Evolutionary conservation across 2,113 vertebrate species (phyloP).

Genomic region (Hylia prasina): DNA sequence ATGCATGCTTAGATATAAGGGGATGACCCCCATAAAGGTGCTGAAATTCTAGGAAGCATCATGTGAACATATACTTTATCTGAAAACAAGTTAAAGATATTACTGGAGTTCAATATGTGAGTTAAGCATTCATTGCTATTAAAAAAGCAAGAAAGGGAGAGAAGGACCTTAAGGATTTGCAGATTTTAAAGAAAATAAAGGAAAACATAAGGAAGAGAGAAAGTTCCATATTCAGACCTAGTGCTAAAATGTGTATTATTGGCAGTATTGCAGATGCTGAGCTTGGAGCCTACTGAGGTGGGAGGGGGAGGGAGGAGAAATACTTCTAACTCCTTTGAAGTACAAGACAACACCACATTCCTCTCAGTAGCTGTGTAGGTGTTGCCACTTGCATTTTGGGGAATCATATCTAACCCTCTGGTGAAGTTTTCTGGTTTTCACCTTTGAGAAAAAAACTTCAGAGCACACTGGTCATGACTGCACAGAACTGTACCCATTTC

Average conservation of each 20-base stretch:
- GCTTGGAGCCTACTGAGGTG: not conserved
- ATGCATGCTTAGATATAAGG: not conserved
- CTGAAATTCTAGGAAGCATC: not conserved
- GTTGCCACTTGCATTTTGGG: not conserved
- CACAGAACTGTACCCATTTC: not conserved
- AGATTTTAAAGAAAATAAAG: not conserved
- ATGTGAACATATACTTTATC: not conserved
- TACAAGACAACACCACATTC: not conserved
- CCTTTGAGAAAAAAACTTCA: not conserved
- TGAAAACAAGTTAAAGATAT: not conserved
- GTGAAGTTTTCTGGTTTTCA: not conserved
- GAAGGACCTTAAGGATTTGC: not conserved
- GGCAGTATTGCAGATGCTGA: not conserved
- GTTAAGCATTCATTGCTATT: not conserved
- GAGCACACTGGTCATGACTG: not conserved
- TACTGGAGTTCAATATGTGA: not conserved
- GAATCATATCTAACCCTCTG: not conserved
- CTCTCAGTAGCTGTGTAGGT: not conserved
- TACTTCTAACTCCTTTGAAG: not conserved
- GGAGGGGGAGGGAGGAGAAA: not conserved
- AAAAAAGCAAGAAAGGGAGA: not conserved
- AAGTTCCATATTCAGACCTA: not conserved
- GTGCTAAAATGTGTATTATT: not conserved
- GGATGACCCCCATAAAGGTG: not conserved
- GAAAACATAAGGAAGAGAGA: not conserved